Conservation (phyloP, 1,140 invertebrate genomes). For the Phortica variegata region DNA sequence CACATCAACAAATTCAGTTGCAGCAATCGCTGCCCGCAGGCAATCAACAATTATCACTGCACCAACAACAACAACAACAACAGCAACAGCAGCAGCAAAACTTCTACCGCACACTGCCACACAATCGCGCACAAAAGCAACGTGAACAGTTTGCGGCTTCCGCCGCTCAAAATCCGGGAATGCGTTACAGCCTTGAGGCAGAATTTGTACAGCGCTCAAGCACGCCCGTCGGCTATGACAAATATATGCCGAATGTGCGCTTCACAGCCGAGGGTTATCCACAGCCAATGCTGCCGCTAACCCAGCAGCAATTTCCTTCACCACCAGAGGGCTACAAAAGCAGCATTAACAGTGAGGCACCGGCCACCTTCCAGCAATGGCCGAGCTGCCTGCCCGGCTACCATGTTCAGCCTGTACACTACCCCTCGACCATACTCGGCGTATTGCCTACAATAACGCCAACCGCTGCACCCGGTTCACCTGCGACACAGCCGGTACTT, state of each 20-base stretch:
- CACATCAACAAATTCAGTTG: slow-evolving; percentile 24
- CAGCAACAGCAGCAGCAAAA: slow-evolving; percentile 56
- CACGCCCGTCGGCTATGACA: slow-evolving; percentile 58
- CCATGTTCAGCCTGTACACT: slow-evolving; percentile 45
- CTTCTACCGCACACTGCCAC: slow-evolving; percentile 71
- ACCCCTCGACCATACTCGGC: slow-evolving; percentile 18
- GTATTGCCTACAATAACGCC: slow-evolving; percentile 13
- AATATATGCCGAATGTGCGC: slow-evolving; percentile 66
- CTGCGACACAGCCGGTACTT: neutral
- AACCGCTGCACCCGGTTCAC: neutral
- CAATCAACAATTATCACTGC: slow-evolving; percentile 17
- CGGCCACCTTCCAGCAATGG: slow-evolving; percentile 55
- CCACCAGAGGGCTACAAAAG: slow-evolving; percentile 69
- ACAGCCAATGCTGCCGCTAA: slow-evolving; percentile 51
- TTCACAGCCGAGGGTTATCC: slow-evolving; percentile 80
- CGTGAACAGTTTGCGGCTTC: slow-evolving; percentile 59
- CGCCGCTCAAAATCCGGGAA: slow-evolving; percentile 62
- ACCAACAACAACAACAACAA: slow-evolving; percentile 23
- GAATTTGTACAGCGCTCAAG: slow-evolving; percentile 64
- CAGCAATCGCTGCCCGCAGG: slow-evolving; percentile 14
- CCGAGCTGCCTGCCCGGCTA: slow-evolving; percentile 59
- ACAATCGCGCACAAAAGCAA: slow-evolving; percentile 64
- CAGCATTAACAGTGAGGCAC: slow-evolving; percentile 38
- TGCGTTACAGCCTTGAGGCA: slow-evolving; percentile 67
- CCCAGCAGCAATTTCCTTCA: slow-evolving; percentile 65